phyloP scores from a whole-genome alignment of 1,140 invertebrate species.

The Panagrolaimus sp. region DNA sequence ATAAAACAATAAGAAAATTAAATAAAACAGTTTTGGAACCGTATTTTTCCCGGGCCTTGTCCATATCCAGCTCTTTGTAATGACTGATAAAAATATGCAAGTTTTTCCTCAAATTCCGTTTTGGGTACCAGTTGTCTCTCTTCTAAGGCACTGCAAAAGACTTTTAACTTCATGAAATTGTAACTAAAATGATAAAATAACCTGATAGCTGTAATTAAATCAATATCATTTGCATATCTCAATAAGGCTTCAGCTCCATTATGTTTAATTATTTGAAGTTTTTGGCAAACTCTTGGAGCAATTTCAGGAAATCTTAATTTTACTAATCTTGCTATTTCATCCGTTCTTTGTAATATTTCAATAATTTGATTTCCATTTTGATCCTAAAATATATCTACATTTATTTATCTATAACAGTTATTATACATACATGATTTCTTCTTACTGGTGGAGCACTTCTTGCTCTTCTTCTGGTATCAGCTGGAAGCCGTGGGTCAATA shows the following conservation, averaged over 20 bases:
- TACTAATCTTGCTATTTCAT: constrained; percentile 29
- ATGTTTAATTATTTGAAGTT: constrained; percentile 42
- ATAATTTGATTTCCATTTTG: constrained; percentile 85
- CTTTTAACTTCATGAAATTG: too few relatives aligned
- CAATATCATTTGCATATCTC: constrained; percentile 79
- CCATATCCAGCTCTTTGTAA: constrained; percentile 91
- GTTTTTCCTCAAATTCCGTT: constrained; percentile 90
- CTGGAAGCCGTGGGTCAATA: constrained; percentile 85
- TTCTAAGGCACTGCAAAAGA: constrained; percentile 27
- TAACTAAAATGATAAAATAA: too few relatives aligned
- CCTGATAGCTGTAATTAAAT: constrained; percentile 85
- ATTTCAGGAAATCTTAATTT: constrained; percentile 30
- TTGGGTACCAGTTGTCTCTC: constrained; percentile 62
- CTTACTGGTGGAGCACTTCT: constrained; percentile 70
- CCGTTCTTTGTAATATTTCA: constrained; percentile 67
- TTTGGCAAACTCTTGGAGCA: constrained; percentile 38
- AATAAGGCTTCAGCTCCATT: constrained; percentile 42
- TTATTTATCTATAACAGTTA: too few relatives aligned
- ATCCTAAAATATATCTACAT: too few relatives aligned
- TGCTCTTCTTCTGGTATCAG: constrained; percentile 62
- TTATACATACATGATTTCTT: constrained; percentile 21
- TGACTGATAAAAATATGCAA: constrained; percentile 87
- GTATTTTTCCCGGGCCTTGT: constrained; percentile 87
- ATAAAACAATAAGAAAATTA: background rate
- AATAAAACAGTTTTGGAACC: constrained; percentile 66